Evolutionary conservation across 2,888 invertebrate genomes (phyloP).

Genomic region (Netelia fuscicornis): DNA sequence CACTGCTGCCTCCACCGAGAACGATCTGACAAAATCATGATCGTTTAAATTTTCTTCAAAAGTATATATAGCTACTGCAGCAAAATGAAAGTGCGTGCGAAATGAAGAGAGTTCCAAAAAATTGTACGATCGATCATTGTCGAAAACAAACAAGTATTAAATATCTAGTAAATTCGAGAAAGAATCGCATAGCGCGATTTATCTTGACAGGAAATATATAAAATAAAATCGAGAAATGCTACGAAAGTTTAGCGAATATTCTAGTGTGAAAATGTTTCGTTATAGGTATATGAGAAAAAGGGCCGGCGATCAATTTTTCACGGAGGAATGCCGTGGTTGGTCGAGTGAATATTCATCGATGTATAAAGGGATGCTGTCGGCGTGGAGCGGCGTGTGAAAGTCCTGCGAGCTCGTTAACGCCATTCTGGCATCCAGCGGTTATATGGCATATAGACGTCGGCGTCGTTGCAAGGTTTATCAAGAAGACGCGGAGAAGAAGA

Average conservation of each 20-base stretch:
- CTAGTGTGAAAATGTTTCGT: too few relatives aligned
- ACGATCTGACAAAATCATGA: not conserved
- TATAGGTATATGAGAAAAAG: too few relatives aligned
- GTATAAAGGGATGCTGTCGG: slow-evolving; percentile 15
- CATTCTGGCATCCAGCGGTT: slow-evolving; percentile 69
- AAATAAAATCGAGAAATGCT: too few relatives aligned
- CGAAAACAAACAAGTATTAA: too few relatives aligned
- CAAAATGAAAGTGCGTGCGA: too few relatives aligned
- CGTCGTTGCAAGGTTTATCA: slow-evolving; percentile 44
- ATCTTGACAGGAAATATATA: too few relatives aligned
- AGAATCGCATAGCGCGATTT: too few relatives aligned
- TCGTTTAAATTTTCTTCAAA: not conserved
- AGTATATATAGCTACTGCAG: not conserved
- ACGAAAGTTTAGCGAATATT: too few relatives aligned
- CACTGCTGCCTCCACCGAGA: slow-evolving; percentile 3
- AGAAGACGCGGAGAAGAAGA: slow-evolving; percentile 55
- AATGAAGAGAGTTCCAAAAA: too few relatives aligned
- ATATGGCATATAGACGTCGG: slow-evolving; percentile 44
- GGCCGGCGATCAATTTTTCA: not conserved
- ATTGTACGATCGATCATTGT: too few relatives aligned
- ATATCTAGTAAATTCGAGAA: too few relatives aligned
- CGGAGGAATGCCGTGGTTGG: slow-evolving; percentile 3
- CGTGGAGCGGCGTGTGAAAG: slow-evolving; percentile 74
- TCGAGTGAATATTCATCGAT: slow-evolving; percentile 18
- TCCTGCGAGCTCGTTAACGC: slow-evolving; percentile 79